Percentiles rank a stretch among this genome's conserved stretches.
phyloP scores from a whole-genome alignment of 1,140 invertebrate species.

The Zaprionus lachaisei region DNA sequence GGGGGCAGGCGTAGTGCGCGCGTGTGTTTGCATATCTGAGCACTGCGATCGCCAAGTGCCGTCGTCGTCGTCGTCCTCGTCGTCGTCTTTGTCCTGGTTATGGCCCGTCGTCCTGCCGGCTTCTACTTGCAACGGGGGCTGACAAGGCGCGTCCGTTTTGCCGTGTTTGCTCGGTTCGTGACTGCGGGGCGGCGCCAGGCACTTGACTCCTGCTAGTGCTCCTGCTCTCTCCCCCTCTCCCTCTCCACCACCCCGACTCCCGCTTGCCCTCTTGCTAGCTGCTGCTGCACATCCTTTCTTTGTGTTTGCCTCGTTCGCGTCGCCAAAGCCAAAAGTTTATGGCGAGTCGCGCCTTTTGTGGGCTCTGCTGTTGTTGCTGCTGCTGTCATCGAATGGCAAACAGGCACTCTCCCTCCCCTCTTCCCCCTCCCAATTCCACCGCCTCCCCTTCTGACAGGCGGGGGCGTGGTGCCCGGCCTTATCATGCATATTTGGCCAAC shows the following conservation, averaged over 20 bases:
- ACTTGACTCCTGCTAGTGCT: conserved; percentile 49
- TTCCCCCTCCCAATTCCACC: background rate
- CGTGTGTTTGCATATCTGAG: conserved; percentile 70
- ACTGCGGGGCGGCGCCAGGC: conserved; percentile 41
- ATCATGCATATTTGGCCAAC: conserved; percentile 68
- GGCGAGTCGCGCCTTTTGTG: conserved; percentile 67
- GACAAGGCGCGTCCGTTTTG: conserved; percentile 29
- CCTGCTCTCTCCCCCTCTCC: conserved; percentile 20
- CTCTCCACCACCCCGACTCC: background rate
- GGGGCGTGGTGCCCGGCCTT: conserved; percentile 60
- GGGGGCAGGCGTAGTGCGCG: conserved; percentile 18
- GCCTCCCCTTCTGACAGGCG: background rate
- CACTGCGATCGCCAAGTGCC: conserved; percentile 58
- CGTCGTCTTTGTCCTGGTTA: conserved; percentile 3
- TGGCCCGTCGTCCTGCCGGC: background rate
- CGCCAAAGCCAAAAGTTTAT: conserved; percentile 70
- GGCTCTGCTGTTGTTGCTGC: conserved; percentile 33
- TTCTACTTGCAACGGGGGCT: conserved; percentile 11
- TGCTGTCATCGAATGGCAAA: conserved; percentile 59
- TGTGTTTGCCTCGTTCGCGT: conserved; percentile 44
- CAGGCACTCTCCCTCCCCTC: background rate
- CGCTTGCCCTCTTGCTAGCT: background rate
- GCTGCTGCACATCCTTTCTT: conserved; percentile 54
- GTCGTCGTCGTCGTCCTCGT: conserved; percentile 22
- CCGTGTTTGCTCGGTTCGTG: conserved; percentile 44